Evolutionary conservation across 2,797 vertebrate species (phyloP).

Genomic region (Crax fasciolata): DNA sequence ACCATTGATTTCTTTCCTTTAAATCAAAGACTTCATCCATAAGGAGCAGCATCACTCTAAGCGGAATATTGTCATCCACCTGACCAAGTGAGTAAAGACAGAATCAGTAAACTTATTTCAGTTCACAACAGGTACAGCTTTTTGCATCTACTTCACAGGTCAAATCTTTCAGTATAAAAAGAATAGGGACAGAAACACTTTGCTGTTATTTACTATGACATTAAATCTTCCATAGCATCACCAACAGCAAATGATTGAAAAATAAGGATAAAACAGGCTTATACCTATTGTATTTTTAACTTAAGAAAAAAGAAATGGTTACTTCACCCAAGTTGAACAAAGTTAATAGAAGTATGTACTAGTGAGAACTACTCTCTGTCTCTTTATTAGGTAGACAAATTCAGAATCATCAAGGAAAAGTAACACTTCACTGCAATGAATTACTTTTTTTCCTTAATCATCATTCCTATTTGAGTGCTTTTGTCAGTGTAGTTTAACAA

Average conservation of each 20-base stretch:
- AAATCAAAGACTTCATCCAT: conserved; percentile 99
- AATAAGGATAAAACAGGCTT: neutral
- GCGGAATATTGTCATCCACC: conserved; percentile 98
- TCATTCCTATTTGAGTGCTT: neutral
- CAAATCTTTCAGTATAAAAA: neutral
- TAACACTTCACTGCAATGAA: neutral
- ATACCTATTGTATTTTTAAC: neutral
- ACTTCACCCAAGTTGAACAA: neutral
- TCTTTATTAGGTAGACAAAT: neutral
- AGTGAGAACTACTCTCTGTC: neutral
- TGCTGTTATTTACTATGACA: neutral
- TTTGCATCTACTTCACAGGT: neutral
- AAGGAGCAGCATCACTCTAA: conserved; percentile 96
- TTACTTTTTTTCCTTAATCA: neutral
- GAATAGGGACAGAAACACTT: neutral
- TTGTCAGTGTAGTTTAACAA: neutral
- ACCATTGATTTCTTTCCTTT: conserved; percentile 98
- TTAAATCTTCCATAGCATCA: neutral
- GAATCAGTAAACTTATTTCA: neutral
- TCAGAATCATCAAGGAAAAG: neutral
- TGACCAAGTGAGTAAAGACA: conserved; percentile 70
- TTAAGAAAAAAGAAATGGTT: neutral
- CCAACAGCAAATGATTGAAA: neutral
- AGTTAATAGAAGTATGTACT: neutral
- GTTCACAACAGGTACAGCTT: neutral